phyloP scores from a whole-genome alignment of 2,797 vertebrate species.

The Lophius americanus region DNA sequence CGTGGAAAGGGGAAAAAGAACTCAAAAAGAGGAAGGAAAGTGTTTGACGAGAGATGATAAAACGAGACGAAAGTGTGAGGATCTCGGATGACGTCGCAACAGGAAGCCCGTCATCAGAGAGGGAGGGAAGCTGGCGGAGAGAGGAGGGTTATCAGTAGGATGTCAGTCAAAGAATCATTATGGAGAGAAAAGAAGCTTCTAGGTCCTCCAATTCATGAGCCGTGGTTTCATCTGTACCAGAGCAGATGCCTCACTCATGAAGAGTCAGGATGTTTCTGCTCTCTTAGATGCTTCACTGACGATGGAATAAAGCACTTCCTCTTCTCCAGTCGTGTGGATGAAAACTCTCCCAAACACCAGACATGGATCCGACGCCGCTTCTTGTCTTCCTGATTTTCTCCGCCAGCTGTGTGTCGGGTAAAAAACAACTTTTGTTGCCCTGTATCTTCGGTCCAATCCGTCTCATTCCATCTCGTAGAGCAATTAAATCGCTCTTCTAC shows the following conservation, averaged over 20 bases:
- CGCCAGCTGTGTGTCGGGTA: conserved; percentile 68
- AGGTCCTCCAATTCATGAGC: conserved; percentile 6
- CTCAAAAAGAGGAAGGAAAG: conserved; percentile 39
- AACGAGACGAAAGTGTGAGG: conserved; percentile 6
- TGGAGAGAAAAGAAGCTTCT: not conserved
- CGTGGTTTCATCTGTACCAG: not conserved
- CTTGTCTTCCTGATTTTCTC: conserved; percentile 48
- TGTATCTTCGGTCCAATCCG: not conserved
- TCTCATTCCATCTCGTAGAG: not conserved
- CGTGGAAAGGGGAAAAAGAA: conserved; percentile 35
- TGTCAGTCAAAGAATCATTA: conserved; percentile 2
- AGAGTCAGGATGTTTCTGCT: conserved; percentile 6
- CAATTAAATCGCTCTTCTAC: not conserved
- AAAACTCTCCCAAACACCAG: not conserved
- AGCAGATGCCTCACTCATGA: not conserved
- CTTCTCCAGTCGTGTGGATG: too few species aligned
- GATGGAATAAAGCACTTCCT: conserved; percentile 1
- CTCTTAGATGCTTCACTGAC: not conserved
- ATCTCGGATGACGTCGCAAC: conserved; percentile 37
- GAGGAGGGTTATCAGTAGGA: not conserved
- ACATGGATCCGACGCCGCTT: conserved; percentile 59
- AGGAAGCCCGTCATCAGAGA: conserved; percentile 58
- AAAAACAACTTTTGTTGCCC: conserved; percentile 13
- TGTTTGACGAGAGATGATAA: not conserved
- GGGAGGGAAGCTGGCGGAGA: conserved; percentile 26